Base-by-base conservation (phyloP, 2,113 vertebrate species). In the Ranitomeya imitator region DNA sequence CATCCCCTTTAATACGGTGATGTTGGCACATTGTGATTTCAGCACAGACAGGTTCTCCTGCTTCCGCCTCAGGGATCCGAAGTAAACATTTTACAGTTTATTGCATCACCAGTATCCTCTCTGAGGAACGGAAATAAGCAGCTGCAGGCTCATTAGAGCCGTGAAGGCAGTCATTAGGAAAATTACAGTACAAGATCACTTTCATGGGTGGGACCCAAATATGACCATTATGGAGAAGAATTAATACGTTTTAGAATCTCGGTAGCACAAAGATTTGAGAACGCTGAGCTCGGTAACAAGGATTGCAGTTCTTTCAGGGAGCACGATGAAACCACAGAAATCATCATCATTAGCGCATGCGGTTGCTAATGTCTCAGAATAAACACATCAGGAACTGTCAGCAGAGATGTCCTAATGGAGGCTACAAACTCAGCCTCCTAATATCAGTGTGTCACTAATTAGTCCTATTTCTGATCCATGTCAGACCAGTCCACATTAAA, bases 41-140 rank as follows among this genome's bases (percentile, higher is more conserved):
- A 16, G 16, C 12, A 7, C 23, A 80, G 55, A 19, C 79, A 61
- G 57, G 2, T 19, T 61, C 15, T 60, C 31, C 55, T 81, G 79
- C 79, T n/a, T 79, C 54, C n/a, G 26, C 55, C 26, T 21, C 59
- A 31, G 15, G 26, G n/a, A 81, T 37, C 23, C 16, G 37, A 11
- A 1, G 12, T 4, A 57, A 81, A 61, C 57, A 61, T 31, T 81
- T 63, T 61, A 63, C 26, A 6, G 15, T 45, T 2, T 2, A 82
- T 61, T 61, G 57, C 79, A 82, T 82, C 79, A 82, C n/a, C 31
- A 63, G 4, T 61, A 61, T 81, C 79, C 55, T 60, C 23, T 81
- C 26, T 61, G 55, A 2, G 7, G 10, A 23, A 63, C 3, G 1
- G 10, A 45, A 63, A 63, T 13, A 26, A 21, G 0, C 21, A 54